phyloP scores from a whole-genome alignment of 2,113 vertebrate species.

The Dasyornis broadbenti region DNA sequence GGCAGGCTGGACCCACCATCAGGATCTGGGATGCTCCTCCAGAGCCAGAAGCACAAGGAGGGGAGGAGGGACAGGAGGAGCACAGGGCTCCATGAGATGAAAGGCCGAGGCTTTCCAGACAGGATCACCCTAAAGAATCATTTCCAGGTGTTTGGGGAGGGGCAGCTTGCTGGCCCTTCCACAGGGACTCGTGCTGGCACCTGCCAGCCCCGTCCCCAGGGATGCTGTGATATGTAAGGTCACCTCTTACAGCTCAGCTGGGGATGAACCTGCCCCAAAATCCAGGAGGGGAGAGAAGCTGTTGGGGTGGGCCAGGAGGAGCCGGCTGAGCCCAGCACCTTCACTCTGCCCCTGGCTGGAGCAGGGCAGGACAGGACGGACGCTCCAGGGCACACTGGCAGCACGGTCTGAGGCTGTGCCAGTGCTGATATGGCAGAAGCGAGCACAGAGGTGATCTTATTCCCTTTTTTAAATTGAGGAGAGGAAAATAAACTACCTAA shows the following conservation, averaged over 20 bases:
- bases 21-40: neutral
- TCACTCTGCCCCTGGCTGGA: neutral
- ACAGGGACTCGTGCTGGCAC: neutral
- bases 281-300: neutral
- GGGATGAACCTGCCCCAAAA: neutral
- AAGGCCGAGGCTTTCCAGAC: slow-evolving; percentile 1
- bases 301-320: neutral
- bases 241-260: neutral
- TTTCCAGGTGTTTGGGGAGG: neutral
- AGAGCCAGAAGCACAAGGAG: neutral
- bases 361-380: neutral
- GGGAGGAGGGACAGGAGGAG: neutral
- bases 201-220: neutral
- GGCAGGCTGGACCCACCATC: neutral
- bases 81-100: neutral
- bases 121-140: neutral
- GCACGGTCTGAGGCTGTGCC: neutral
- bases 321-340: neutral
- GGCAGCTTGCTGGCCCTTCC: neutral
- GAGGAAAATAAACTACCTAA: neutral
- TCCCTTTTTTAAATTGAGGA: neutral
- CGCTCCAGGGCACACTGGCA: neutral
- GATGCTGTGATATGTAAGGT: neutral
- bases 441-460: slow-evolving; percentile 6
- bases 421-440: neutral